phyloP scores from a whole-genome alignment of 2,113 vertebrate genomes.

The Triplophysa dalaica region DNA sequence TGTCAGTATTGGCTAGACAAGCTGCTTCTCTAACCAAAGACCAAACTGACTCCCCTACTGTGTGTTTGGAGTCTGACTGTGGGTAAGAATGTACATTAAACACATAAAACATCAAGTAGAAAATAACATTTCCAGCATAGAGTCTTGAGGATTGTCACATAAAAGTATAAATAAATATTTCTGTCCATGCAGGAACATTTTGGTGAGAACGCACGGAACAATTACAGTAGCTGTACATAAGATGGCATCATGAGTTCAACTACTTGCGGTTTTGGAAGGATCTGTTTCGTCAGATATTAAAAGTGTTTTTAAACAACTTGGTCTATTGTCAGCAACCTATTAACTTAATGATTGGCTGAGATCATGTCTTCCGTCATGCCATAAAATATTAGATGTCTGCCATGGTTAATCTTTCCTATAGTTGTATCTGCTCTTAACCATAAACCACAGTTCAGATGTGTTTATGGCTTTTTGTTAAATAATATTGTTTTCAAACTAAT shows the following conservation, averaged over 20 bases:
- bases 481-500: background rate
- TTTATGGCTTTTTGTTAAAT: background rate
- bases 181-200: constrained; percentile 80
- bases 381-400: background rate
- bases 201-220: constrained; percentile 90
- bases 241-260: constrained; percentile 80
- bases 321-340: background rate
- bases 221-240: constrained; percentile 95
- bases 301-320: constrained; percentile 11
- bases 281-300: background rate
- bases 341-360: background rate
- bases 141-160: background rate
- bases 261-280: background rate
- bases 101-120: background rate
- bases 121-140: background rate
- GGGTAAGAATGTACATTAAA: constrained; percentile 76
- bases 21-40: constrained; percentile 87
- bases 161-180: constrained; percentile 6
- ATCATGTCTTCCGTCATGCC: constrained; percentile 9
- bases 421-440: background rate
- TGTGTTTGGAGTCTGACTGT: constrained; percentile 91
- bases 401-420: background rate
- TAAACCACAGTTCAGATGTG: constrained; percentile 1
- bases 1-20: constrained; percentile 91
- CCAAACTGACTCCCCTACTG: constrained; percentile 87